Percentiles rank a stretch among this genome's conserved stretches.
Conservation (phyloP, 2,888 invertebrate species). For the Rhagonycha fulva region DNA sequence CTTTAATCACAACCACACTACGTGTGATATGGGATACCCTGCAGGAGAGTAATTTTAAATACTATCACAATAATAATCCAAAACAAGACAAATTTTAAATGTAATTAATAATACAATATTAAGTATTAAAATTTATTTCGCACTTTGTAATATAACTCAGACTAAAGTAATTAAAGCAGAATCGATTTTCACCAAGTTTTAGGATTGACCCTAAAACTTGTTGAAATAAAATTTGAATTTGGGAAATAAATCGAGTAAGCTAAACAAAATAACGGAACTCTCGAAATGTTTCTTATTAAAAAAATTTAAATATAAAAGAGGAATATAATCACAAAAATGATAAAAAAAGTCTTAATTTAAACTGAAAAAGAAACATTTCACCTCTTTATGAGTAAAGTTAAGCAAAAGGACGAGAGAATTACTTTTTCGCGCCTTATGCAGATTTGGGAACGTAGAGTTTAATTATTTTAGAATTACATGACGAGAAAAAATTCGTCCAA, state of each 20-base stretch:
- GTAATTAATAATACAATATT: neutral
- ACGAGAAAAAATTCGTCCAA: neutral
- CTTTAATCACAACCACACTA: slow-evolving; percentile 17
- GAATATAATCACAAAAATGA: slow-evolving; percentile 3
- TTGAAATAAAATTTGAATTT: neutral
- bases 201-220: neutral
- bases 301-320: slow-evolving; percentile 19
- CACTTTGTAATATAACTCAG: neutral
- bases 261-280: slow-evolving; percentile 1
- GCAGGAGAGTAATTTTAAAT: neutral
- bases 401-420: slow-evolving; percentile 24
- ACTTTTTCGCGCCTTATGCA: slow-evolving; percentile 25
- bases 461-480: slow-evolving; percentile 25
- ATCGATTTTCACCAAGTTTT: neutral
- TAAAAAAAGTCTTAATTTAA: slow-evolving; percentile 33
- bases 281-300: slow-evolving; percentile 2
- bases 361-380: slow-evolving; percentile 27
- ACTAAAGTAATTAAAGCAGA: neutral
- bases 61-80: neutral
- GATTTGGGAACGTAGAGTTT: slow-evolving; percentile 24
- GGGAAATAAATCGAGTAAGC: neutral
- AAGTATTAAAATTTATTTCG: neutral
- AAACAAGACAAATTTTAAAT: neutral
- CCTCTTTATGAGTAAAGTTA: slow-evolving; percentile 25
- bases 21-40: slow-evolving; percentile 13